Base-by-base conservation (phyloP, 2,888 invertebrate species). In the Leptura quadrifasciata region DNA sequence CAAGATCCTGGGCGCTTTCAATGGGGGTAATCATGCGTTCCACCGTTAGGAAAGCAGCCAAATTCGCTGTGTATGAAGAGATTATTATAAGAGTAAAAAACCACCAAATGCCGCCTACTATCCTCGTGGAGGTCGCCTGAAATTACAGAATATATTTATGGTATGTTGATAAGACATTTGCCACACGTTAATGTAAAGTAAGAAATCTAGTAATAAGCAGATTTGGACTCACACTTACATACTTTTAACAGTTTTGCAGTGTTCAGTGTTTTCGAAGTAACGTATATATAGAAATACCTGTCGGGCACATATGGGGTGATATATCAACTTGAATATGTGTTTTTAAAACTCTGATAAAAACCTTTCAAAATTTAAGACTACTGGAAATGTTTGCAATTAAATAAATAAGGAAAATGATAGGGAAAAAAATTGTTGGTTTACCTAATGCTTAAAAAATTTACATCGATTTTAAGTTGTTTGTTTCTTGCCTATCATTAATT, bases 41-140 rank as follows among this genome's bases (percentile, higher is more conserved):
- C 27, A 99, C 99, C 0, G 99, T 99, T 63, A 99, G 92, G 89
- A 99, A 99, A 1, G 99, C 99, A 0, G 99, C 99, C 85, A 99
- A 91, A 90, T 98, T 98, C 15, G 99, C 99, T 5, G 99, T 99
- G 91, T 99, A 99, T 6, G 99, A 98, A 0, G 98, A 98, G 78
- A 99, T 96, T 88, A 99, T 98, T 88, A 99, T 99, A 55, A 99
- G 92, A 0, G 98, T 99, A 90, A 99, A 99, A 91, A 99, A 99
- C 98, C 99, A 99, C 99, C 99, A 99, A 84, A 97, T 96, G 0
- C 96, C 98, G 10, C 98, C 98, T 6, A 99, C 98, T 80, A 99
- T 96, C 71, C 99, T 91, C 0, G 99, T 99, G 5, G 96, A 96
- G 1, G 96, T 95, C 2, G 96, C 96, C 96, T 96, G 86, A 69